These are phyloP conservation scores for Aspidiotus destructor DNA, from an alignment of 2,888 invertebrate genomes.

Conservation along the genomic window DNA sequence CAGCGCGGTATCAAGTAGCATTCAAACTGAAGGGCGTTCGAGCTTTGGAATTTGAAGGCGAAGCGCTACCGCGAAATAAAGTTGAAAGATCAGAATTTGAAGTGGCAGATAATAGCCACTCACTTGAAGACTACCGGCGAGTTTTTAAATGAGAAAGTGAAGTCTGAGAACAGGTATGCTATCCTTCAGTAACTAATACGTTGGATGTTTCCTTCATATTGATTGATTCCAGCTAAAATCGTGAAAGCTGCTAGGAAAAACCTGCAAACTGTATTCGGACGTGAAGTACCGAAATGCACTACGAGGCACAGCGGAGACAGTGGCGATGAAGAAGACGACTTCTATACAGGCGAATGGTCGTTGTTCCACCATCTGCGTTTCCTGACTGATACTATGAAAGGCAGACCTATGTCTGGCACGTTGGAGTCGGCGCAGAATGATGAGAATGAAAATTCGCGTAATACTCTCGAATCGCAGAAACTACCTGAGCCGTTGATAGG, in stretches of 20 bases:
- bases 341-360: not conserved
- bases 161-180: not conserved
- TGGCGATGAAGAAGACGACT: not conserved
- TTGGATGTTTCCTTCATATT: conserved; percentile 1
- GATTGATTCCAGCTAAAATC: not conserved
- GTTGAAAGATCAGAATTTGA: not conserved
- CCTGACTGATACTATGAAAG: not conserved
- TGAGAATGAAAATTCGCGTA: not conserved
- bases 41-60: not conserved
- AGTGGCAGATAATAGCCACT: conserved; percentile 2
- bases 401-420: not conserved
- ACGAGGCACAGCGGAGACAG: not conserved
- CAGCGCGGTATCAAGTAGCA: too few relatives aligned
- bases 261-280: not conserved
- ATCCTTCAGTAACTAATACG: conserved; percentile 1
- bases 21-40: too few relatives aligned
- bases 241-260: not conserved
- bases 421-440: not conserved
- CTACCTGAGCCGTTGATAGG: not conserved
- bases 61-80: not conserved
- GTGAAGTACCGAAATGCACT: not conserved
- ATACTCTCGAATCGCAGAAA: not conserved
- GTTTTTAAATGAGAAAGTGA: not conserved
- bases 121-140: not conserved
- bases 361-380: not conserved